A percentile compares a stretch with the other conserved stretches of the same genome.
Conservation (phyloP, 2,113 vertebrate genomes). For the Myiopsitta monachus region DNA sequence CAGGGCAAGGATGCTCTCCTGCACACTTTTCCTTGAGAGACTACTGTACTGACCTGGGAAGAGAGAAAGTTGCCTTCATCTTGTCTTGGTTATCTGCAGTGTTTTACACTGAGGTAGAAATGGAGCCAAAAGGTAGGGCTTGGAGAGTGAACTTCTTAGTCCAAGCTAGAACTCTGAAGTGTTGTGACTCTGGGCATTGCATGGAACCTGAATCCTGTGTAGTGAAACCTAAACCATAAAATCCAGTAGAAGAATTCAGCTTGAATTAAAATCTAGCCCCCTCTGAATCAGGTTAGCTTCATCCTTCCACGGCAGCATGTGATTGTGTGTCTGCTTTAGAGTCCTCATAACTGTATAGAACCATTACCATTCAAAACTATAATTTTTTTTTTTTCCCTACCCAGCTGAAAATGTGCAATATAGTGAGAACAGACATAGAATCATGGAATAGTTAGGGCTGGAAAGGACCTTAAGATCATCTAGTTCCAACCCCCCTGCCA, state of each 20-base stretch:
- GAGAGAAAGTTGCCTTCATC: background rate
- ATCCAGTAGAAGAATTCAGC: background rate
- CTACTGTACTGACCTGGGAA: fast-evolving
- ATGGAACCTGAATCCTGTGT: fast-evolving
- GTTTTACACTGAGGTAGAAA: background rate
- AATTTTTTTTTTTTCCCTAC: fast-evolving
- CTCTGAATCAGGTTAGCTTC: background rate
- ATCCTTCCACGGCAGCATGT: background rate
- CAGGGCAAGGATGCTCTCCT: background rate
- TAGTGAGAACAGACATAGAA: background rate
- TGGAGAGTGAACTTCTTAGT: background rate
- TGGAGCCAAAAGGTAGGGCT: background rate
- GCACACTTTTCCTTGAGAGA: background rate
- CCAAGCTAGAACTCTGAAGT: background rate
- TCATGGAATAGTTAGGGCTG: background rate
- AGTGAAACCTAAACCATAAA: background rate
- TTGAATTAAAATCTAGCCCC: background rate
- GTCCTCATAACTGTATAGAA: background rate
- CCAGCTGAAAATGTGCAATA: background rate
- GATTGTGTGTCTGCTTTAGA: background rate
- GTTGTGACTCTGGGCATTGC: background rate
- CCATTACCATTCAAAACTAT: background rate
- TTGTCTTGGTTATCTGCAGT: background rate
- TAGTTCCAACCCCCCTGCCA: background rate
- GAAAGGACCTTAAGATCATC: background rate